These are phyloP conservation scores for Mesoclemmys tuberculata DNA, from an alignment of 2,113 vertebrate species.

Conservation along the genomic window DNA sequence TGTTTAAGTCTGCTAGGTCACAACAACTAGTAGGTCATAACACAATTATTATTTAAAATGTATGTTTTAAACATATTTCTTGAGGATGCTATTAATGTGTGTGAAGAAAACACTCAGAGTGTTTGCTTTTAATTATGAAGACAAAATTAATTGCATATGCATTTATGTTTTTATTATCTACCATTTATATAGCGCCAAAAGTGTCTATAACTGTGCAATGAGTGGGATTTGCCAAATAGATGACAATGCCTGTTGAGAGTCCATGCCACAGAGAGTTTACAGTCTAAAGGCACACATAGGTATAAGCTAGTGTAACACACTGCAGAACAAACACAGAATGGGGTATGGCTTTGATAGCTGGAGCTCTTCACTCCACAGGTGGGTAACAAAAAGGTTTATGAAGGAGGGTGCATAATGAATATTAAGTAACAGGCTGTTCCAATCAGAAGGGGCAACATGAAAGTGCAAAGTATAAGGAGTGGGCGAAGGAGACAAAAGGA, in stretches of 20 bases:
- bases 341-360: not conserved
- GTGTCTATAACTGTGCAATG: not conserved
- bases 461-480: not conserved
- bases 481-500: not conserved
- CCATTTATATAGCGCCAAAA: constrained; percentile 3
- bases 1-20: constrained; percentile 45
- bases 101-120: constrained; percentile 62
- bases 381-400: not conserved
- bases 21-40: constrained; percentile 36
- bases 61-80: constrained; percentile 68
- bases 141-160: constrained; percentile 25
- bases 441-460: not conserved
- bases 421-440: not conserved
- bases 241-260: not conserved
- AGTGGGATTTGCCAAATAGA: constrained; percentile 13
- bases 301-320: not conserved
- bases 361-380: not conserved
- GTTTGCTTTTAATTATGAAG: constrained; percentile 56
- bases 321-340: not conserved
- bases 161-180: not conserved
- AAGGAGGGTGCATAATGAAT: not conserved
- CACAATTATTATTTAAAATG: constrained; percentile 8
- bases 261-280: not conserved
- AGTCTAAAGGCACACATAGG: not conserved
- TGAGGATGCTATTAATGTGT: constrained; percentile 45